Evolutionary conservation across 2,113 vertebrate species (phyloP).

Genomic region (Prionailurus viverrinus): DNA sequence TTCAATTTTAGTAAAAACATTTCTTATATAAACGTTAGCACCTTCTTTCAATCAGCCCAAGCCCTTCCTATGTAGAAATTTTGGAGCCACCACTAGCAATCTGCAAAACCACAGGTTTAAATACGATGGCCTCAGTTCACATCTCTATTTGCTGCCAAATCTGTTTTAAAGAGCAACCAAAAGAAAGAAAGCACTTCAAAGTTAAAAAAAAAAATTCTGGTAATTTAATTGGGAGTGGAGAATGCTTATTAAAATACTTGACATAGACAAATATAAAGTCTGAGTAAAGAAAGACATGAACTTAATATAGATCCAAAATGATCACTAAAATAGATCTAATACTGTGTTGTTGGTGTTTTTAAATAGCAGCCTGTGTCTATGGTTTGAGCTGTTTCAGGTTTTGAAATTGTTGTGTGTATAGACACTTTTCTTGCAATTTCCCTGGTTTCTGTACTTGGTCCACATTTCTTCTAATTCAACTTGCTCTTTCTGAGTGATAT

Average conservation of each 20-base stretch:
- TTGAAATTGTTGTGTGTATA: background rate
- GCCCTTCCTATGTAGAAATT: background rate
- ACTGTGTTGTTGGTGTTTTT: background rate
- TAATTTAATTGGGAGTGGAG: constrained; percentile 13
- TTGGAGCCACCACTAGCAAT: background rate
- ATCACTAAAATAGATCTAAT: background rate
- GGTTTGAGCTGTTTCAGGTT: constrained; percentile 34
- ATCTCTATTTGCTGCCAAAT: constrained; percentile 69
- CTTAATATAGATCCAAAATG: constrained; percentile 5
- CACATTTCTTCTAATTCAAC: constrained; percentile 28
- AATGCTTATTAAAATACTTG: constrained; percentile 14
- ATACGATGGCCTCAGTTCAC: constrained; percentile 63
- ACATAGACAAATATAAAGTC: constrained; percentile 16
- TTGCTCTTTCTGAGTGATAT: constrained; percentile 16
- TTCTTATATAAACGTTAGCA: background rate
- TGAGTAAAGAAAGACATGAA: background rate
- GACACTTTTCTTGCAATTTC: background rate
- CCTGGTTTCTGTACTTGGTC: background rate
- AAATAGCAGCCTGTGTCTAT: constrained; percentile 19
- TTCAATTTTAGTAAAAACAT: background rate
- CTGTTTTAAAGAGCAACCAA: constrained; percentile 64
- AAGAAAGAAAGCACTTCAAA: constrained; percentile 73
- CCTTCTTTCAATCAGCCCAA: background rate
- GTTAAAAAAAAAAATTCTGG: constrained; percentile 60
- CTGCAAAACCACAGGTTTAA: constrained; percentile 61